Evolutionary conservation across 1,140 invertebrate species (phyloP).

Genomic region (Aphelenchoides fujianensis): DNA sequence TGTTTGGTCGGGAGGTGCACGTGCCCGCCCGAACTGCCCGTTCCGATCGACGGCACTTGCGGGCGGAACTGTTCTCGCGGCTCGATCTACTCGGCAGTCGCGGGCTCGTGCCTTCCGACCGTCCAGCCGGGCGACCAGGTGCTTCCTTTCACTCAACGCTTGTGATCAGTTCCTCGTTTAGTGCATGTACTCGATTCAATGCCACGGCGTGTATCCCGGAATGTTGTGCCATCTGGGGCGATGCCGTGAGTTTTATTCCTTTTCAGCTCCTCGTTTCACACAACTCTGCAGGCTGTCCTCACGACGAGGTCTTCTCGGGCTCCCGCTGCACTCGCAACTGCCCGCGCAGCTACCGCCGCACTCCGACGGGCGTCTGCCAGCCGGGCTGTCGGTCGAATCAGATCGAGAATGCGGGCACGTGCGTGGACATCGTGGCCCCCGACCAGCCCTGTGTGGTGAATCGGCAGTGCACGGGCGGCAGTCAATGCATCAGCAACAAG

Average conservation of each 20-base stretch:
- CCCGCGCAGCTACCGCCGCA: slow-evolving; percentile 49
- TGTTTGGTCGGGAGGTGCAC: slow-evolving; percentile 53
- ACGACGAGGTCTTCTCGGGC: slow-evolving; percentile 51
- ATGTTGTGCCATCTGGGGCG: slow-evolving; percentile 52
- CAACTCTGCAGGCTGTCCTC: too few relatives aligned
- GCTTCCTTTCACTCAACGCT: background rate
- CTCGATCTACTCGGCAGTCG: slow-evolving; percentile 50
- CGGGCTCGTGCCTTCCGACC: slow-evolving; percentile 55
- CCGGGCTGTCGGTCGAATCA: slow-evolving; percentile 60
- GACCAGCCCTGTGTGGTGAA: slow-evolving; percentile 59
- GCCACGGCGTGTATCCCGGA: slow-evolving; percentile 55
- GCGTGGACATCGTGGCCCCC: slow-evolving; percentile 54
- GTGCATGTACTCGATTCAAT: slow-evolving; percentile 60
- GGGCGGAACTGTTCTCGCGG: slow-evolving; percentile 50
- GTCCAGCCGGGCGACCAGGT: slow-evolving; percentile 17
- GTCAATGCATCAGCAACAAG: slow-evolving; percentile 41
- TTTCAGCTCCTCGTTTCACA: too few relatives aligned
- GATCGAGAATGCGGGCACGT: slow-evolving; percentile 56
- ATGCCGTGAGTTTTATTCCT: too few relatives aligned
- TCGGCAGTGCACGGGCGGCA: slow-evolving; percentile 57
- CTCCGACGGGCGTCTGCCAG: slow-evolving; percentile 51
- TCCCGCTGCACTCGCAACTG: slow-evolving; percentile 46
- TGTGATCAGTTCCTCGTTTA: slow-evolving; percentile 21
- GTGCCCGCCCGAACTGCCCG: slow-evolving; percentile 51
- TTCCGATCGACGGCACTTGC: slow-evolving; percentile 59